Evolutionary conservation across 2,888 invertebrate species (phyloP).

Genomic region (Stenolophus ochropezus): DNA sequence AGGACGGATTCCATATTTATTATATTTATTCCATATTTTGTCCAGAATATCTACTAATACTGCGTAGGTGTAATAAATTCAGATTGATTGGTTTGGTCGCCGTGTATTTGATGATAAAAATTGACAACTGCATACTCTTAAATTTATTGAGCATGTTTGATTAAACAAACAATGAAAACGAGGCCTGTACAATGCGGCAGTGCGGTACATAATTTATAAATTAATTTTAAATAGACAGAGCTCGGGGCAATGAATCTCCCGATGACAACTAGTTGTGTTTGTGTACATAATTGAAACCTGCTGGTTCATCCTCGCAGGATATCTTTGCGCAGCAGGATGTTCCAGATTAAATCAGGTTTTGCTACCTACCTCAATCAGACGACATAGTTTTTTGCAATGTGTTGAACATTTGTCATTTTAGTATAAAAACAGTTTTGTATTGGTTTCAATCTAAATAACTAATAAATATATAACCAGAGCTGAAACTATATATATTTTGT

Average conservation of each 20-base stretch:
- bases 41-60: no score
- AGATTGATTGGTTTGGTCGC: no score
- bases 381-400: background rate
- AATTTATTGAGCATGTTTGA: background rate
- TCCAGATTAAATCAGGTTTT: constrained; percentile 9
- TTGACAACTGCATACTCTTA: no score
- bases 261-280: constrained; percentile 8
- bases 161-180: background rate
- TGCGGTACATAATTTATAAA: background rate
- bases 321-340: background rate
- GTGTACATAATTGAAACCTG: constrained; percentile 11
- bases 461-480: no score
- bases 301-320: background rate
- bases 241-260: background rate
- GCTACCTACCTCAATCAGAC: background rate
- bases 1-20: no score
- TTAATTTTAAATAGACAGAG: constrained; percentile 24
- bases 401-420: no score
- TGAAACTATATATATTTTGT: no score
- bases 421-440: no score
- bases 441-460: no score
- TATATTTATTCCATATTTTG: no score
- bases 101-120: no score
- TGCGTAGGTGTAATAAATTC: no score
- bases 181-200: background rate